These are phyloP conservation scores for Nowickia ferox DNA, from an alignment of 2,888 invertebrate genomes.

Conservation along the genomic window DNA sequence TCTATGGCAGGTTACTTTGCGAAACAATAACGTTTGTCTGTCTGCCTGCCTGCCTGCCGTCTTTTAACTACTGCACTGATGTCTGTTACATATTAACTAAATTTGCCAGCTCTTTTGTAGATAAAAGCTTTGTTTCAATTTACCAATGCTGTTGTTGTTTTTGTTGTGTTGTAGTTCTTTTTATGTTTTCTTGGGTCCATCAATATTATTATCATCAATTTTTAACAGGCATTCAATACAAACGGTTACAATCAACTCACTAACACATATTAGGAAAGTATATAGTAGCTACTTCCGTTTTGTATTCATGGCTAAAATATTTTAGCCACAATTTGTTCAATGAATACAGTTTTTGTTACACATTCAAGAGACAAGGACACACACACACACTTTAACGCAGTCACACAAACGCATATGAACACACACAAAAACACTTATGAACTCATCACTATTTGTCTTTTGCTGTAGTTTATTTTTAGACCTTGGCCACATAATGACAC, in stretches of 20 bases:
- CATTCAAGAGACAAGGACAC: background rate
- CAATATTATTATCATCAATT: conserved; percentile 47
- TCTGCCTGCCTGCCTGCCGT: background rate
- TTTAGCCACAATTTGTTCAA: conserved; percentile 63
- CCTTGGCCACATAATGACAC: conserved; percentile 75
- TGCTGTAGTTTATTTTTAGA: conserved; percentile 58
- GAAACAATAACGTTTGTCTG: background rate
- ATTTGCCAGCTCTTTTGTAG: conserved; percentile 35
- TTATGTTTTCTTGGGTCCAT: conserved; percentile 4
- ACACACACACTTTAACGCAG: background rate
- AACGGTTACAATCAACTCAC: conserved; percentile 11
- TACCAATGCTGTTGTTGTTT: background rate
- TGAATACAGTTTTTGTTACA: conserved; percentile 58
- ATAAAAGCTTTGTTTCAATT: conserved; percentile 31
- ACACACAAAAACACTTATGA: conserved; percentile 19
- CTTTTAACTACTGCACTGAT: background rate
- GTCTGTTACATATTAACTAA: conserved; percentile 10
- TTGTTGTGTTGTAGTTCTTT: background rate
- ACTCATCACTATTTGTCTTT: conserved; percentile 47
- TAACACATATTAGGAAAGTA: background rate
- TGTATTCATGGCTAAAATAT: conserved; percentile 57
- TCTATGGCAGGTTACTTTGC: background rate
- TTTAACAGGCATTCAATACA: conserved; percentile 25
- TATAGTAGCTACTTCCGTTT: conserved; percentile 47
- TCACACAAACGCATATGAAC: background rate